A percentile compares a stretch with the other conserved stretches of the same genome.
phyloP scores from a whole-genome alignment of 1,140 invertebrate genomes.

The Ectropis grisescens region DNA sequence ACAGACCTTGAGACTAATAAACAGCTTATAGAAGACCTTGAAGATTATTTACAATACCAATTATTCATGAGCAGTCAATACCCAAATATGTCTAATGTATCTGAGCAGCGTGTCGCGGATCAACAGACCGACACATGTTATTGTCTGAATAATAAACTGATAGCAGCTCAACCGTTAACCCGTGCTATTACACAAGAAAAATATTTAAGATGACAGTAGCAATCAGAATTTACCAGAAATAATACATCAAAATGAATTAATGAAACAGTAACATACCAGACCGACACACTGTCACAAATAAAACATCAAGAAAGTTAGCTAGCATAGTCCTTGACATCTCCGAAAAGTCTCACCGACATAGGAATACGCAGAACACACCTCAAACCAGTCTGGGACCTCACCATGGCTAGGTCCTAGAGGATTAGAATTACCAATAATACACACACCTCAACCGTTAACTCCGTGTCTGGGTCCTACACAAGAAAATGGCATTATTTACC shows the following conservation, averaged over 20 bases:
- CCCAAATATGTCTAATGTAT: slow-evolving; percentile 3
- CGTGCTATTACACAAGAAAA: too few species aligned
- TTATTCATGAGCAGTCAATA: neutral
- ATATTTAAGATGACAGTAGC: slow-evolving; percentile 5
- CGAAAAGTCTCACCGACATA: neutral
- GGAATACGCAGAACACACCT: neutral
- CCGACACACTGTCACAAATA: neutral
- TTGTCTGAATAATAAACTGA: slow-evolving; percentile 7
- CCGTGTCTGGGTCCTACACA: neutral
- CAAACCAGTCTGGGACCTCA: neutral
- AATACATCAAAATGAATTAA: neutral
- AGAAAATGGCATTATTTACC: neutral
- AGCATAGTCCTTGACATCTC: neutral
- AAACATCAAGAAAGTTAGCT: too few species aligned
- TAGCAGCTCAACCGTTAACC: neutral
- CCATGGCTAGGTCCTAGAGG: neutral
- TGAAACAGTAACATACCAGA: neutral
- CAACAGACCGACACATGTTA: slow-evolving; percentile 7
- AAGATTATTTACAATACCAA: slow-evolving; percentile 5
- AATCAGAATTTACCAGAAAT: slow-evolving; percentile 1
- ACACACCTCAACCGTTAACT: neutral
- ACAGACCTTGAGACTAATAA: slow-evolving; percentile 2
- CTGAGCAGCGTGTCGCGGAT: slow-evolving; percentile 9
- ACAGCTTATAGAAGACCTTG: neutral
- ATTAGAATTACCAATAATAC: neutral